A percentile compares a stretch with the other conserved stretches of the same genome.
Conservation (phyloP, 1,140 invertebrate genomes). For the Drosophila subobscura region DNA sequence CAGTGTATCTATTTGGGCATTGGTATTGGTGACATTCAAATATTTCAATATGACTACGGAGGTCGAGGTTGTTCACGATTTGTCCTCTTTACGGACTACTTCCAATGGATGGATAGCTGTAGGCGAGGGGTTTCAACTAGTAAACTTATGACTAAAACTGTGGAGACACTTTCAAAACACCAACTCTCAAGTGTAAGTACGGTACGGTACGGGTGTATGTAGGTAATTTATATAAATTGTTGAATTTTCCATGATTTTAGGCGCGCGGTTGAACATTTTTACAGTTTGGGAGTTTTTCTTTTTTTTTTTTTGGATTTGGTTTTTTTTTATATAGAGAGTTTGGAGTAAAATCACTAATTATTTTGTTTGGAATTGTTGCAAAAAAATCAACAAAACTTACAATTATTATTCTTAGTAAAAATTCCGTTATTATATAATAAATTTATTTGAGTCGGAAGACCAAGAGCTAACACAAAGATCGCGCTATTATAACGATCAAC, state of each 20-base stretch:
- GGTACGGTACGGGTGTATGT: constrained; percentile 18
- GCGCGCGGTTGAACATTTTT: constrained; percentile 45
- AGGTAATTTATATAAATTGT: constrained; percentile 48
- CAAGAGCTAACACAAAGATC: constrained; percentile 83
- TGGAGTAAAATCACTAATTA: constrained; percentile 37
- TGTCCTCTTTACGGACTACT: constrained; percentile 25
- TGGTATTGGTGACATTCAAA: constrained; percentile 62
- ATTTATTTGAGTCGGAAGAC: constrained; percentile 80
- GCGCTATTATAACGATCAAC: constrained; percentile 84
- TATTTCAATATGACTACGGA: constrained; percentile 41
- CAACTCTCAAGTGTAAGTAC: constrained; percentile 51
- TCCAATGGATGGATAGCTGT: constrained; percentile 19
- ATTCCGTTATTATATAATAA: constrained; percentile 81
- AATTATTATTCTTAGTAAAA: constrained; percentile 77
- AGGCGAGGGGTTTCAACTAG: constrained; percentile 26
- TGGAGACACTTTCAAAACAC: constrained; percentile 59
- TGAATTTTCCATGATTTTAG: constrained; percentile 24
- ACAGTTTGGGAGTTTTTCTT: constrained; percentile 28
- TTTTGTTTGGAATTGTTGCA: constrained; percentile 69
- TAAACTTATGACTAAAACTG: constrained; percentile 39
- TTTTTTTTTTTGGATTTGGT: constrained; percentile 21
- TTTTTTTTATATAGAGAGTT: constrained; percentile 24
- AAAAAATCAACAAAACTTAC: constrained; percentile 76
- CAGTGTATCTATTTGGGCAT: constrained; percentile 34
- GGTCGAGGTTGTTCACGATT: constrained; percentile 54